These are phyloP conservation scores for Orientallactaga bullata DNA, from an alignment of 2,113 vertebrate species.

Conservation along the genomic window DNA sequence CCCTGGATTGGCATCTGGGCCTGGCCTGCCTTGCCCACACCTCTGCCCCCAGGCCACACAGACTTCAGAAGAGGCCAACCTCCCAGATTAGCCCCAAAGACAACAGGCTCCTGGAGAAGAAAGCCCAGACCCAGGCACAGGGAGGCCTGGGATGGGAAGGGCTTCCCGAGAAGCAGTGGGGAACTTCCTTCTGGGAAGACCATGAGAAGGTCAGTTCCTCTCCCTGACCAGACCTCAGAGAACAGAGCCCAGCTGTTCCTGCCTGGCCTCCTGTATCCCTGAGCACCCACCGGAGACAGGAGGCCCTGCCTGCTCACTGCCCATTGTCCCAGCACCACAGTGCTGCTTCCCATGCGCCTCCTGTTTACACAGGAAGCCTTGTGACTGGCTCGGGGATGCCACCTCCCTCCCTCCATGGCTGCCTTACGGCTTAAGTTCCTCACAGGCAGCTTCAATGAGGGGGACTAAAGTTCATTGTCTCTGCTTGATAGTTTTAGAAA, in stretches of 20 bases:
- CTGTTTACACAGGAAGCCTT: constrained; percentile 84
- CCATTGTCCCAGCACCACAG: constrained; percentile 79
- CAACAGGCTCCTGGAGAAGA: constrained; percentile 79
- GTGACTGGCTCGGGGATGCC: constrained; percentile 51
- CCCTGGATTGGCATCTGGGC: constrained; percentile 50
- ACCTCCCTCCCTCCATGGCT: constrained; percentile 70
- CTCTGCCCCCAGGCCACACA: constrained; percentile 26
- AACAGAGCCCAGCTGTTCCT: constrained; percentile 80
- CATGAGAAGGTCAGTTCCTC: constrained; percentile 79
- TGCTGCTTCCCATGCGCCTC: constrained; percentile 75
- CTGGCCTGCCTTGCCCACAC: constrained; percentile 40
- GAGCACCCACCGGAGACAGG: constrained; percentile 78
- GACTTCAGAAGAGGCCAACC: constrained; percentile 73
- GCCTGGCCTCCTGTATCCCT: constrained; percentile 57
- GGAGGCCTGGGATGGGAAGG: constrained; percentile 78
- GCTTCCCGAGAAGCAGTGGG: constrained; percentile 80
- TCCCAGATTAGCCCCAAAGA: constrained; percentile 82
- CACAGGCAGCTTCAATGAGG: neutral
- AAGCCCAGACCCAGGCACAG: constrained; percentile 74
- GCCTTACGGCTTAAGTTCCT: constrained; percentile 46
- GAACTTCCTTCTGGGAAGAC: constrained; percentile 81
- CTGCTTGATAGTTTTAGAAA: neutral
- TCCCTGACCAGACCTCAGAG: constrained; percentile 65
- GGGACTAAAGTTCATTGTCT: neutral
- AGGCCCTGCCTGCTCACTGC: constrained; percentile 74